Base-by-base conservation (phyloP, 2,113 vertebrate species). In the Erythrocercus mccallii region DNA sequence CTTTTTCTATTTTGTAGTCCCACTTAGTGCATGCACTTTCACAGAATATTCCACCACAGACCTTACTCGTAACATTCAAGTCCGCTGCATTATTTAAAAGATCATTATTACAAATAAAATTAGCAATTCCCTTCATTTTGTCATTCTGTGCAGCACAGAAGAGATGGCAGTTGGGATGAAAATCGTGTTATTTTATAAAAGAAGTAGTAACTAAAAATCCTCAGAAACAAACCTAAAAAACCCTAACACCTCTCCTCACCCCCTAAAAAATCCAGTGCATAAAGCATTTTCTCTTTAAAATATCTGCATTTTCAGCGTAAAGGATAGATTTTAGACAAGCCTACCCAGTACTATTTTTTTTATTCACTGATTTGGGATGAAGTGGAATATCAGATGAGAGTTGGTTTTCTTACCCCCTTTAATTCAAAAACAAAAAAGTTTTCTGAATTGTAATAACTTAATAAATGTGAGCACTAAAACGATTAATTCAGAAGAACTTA, bases 221-320 rank as follows among this genome's bases (percentile, higher is more conserved):
- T 40, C 38, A 40, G 38, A 40, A 40, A 40, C 38, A 40, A 40
- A 40, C 38, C 38, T 40, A 40, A 61, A 44, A 47, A 15, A 3
- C 1, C 1, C 3, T 20, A 31, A 68, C 10, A 16, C 12, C 9
- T 11, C 4, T 15, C 12, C 8, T 19, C 12, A 53, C 3, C 2
- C 4, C 5, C 9, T 11, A 61, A 28, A 24, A 27, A 38, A 22
- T 8, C 4, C 20, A 45, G 31, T 48, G 20, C 25, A 86, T 15
- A 69, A 66, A 64, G 16, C 2, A 38, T 42, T 62, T 85, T 82
- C 18, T 58, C 48, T 66, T 76, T 24, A 54, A 68, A 58, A 20
- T 11, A 72, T 4, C 21, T 79, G 9, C 25, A 37, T 24, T 82
- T 71, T 68, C 62, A 80, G 44, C 20, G 12, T 13, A 47, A 12